Evolutionary conservation across 2,113 vertebrate genomes (phyloP).

Genomic region (Alouatta palliata): DNA sequence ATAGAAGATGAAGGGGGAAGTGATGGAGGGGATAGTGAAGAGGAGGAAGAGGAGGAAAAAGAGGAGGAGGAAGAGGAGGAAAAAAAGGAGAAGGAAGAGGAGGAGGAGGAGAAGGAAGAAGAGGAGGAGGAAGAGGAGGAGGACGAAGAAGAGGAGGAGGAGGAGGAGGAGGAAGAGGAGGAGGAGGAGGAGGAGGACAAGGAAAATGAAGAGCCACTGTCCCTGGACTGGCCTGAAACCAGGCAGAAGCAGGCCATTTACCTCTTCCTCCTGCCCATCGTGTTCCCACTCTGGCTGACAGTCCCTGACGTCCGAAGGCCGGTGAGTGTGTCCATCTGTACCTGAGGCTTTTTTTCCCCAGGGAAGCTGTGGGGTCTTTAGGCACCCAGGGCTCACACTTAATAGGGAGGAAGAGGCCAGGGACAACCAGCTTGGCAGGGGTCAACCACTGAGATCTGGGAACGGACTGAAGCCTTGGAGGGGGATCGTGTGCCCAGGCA

Average conservation of each 20-base stretch:
- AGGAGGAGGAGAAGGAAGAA: constrained; percentile 75
- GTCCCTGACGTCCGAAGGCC: constrained; percentile 94
- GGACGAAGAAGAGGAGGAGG: constrained; percentile 79
- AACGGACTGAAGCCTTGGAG: too few species aligned
- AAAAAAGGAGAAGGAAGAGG: constrained; percentile 75
- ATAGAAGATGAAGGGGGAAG: constrained; percentile 65
- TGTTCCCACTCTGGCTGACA: constrained; percentile 96
- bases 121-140: constrained; percentile 67
- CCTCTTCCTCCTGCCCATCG: constrained; percentile 94
- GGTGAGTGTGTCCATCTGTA: constrained; percentile 81
- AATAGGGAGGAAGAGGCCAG: background rate
- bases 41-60: constrained; percentile 76
- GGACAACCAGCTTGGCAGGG: background rate
- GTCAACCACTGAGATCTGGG: background rate
- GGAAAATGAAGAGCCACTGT: constrained; percentile 90
- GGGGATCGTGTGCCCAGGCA: background rate
- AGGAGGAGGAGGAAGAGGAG: constrained; percentile 70
- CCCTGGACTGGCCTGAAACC: constrained; percentile 93
- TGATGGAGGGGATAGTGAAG: constrained; percentile 72
- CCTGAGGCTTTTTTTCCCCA: background rate
- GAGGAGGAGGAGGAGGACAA: constrained; percentile 78
- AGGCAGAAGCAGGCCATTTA: constrained; percentile 91
- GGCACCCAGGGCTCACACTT: background rate
- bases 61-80: constrained; percentile 72
- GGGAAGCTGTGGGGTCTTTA: background rate